Conservation (phyloP, 1,140 invertebrate species). For the Liolophura sinensis region DNA sequence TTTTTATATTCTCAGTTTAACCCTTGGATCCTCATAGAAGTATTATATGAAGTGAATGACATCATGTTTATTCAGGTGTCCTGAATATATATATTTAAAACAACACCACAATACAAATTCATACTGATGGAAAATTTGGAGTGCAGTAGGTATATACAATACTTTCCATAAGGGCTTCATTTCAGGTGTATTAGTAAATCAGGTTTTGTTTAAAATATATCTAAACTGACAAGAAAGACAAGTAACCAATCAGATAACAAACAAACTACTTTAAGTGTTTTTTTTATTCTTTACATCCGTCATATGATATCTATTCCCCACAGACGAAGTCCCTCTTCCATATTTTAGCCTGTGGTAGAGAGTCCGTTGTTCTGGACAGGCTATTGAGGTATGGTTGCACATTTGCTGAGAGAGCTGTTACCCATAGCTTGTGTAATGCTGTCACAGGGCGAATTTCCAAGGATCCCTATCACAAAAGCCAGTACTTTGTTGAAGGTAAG, state of each 20-base stretch:
- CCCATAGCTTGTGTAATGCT: slow-evolving; percentile 17
- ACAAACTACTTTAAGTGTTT: not conserved
- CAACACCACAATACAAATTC: too few species aligned
- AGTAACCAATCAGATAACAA: not conserved
- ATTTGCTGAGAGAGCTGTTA: slow-evolving; percentile 20
- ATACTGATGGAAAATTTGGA: too few species aligned
- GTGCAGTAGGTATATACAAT: too few species aligned
- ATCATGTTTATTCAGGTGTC: too few species aligned
- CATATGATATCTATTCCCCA: not conserved
- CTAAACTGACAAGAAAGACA: not conserved
- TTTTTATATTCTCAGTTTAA: too few species aligned
- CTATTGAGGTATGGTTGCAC: slow-evolving; percentile 29
- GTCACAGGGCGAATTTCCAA: slow-evolving; percentile 30
- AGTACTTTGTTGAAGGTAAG: slow-evolving; percentile 41
- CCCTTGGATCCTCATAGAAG: too few species aligned
- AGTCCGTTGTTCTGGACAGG: slow-evolving; percentile 23
- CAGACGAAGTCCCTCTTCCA: slow-evolving; percentile 21
- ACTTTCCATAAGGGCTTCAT: too few species aligned
- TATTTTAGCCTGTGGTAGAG: slow-evolving; percentile 31
- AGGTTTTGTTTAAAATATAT: not conserved
- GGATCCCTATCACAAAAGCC: slow-evolving; percentile 30
- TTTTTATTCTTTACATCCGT: not conserved
- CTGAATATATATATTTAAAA: too few species aligned
- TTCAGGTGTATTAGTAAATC: too few species aligned
- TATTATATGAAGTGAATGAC: too few species aligned